Evolutionary conservation across 1,140 invertebrate species (phyloP).

Genomic region (Hypsibius dujardini): DNA sequence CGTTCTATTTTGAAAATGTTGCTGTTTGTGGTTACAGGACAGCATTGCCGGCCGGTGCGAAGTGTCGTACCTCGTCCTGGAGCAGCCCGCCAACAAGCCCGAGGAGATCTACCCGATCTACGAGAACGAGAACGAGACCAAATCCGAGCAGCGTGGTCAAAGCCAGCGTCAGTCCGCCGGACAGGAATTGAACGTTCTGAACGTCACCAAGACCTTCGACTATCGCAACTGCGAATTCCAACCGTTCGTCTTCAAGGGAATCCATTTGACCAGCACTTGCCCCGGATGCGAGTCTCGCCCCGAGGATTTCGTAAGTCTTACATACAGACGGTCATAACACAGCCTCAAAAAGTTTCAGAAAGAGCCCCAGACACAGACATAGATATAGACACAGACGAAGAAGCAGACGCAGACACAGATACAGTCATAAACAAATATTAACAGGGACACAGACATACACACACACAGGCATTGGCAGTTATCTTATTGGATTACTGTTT

Average conservation of each 20-base stretch:
- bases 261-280: constrained; percentile 4
- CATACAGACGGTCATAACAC: too few species aligned
- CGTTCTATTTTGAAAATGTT: too few species aligned
- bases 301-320: background rate
- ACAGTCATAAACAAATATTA: too few species aligned
- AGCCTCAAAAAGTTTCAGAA: too few species aligned
- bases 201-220: constrained; percentile 24
- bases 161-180: background rate
- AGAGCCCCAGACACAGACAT: too few species aligned
- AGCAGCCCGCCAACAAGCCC: background rate
- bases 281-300: background rate
- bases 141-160: background rate
- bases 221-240: constrained; percentile 23
- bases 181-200: constrained; percentile 20
- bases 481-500: too few species aligned
- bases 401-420: too few species aligned
- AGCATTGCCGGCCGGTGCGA: constrained; percentile 10
- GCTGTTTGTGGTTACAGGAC: constrained; percentile 6
- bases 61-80: constrained; percentile 1
- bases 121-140: background rate
- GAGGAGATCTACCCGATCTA: background rate
- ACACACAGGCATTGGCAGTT: too few species aligned
- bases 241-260: constrained; percentile 20
- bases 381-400: too few species aligned
- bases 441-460: too few species aligned